Percentiles rank a stretch among this genome's conserved stretches.
Conservation (phyloP, 2,888 invertebrate species). For the Marasmarcha lunaedactyla region DNA sequence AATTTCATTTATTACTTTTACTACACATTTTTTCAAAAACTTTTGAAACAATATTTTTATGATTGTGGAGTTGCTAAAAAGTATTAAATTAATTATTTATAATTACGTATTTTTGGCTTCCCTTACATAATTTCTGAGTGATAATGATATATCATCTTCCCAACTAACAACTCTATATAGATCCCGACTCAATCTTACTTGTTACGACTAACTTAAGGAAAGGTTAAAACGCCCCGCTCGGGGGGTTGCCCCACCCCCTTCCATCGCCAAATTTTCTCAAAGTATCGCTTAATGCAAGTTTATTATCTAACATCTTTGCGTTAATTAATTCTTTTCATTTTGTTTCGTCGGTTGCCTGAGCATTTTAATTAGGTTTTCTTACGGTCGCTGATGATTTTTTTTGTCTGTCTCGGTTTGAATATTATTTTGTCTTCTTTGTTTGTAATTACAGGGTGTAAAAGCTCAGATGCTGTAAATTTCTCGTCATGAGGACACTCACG, state of each 20-base stretch:
- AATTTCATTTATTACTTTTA: too few species aligned
- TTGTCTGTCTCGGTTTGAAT: not conserved
- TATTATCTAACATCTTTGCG: slow-evolving; percentile 55
- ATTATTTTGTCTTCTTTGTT: too few species aligned
- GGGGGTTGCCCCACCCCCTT: slow-evolving; percentile 21
- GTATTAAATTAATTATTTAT: too few species aligned
- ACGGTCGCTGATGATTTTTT: not conserved
- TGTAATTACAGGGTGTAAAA: too few species aligned
- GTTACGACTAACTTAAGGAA: slow-evolving; percentile 50
- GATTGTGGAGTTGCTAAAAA: too few species aligned
- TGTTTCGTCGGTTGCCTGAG: not conserved
- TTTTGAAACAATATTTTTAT: too few species aligned
- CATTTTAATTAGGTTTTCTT: not conserved
- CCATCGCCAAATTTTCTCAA: slow-evolving; percentile 56
- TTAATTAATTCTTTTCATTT: slow-evolving; percentile 45
- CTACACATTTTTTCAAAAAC: too few species aligned
- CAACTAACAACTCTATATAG: slow-evolving; percentile 61
- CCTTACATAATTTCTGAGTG: too few species aligned
- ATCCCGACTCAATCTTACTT: slow-evolving; percentile 63
- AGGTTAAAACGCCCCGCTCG: slow-evolving; percentile 39
- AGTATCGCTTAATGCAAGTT: slow-evolving; percentile 65
- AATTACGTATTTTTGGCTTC: too few species aligned
- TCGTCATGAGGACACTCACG: too few species aligned
- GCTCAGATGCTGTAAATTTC: too few species aligned
- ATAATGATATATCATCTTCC: too few species aligned